Percentiles rank a stretch among this genome's conserved stretches.
These are phyloP conservation scores for Oostethus manadensis DNA, from an alignment of 2,113 vertebrate species.

Conservation along the genomic window DNA sequence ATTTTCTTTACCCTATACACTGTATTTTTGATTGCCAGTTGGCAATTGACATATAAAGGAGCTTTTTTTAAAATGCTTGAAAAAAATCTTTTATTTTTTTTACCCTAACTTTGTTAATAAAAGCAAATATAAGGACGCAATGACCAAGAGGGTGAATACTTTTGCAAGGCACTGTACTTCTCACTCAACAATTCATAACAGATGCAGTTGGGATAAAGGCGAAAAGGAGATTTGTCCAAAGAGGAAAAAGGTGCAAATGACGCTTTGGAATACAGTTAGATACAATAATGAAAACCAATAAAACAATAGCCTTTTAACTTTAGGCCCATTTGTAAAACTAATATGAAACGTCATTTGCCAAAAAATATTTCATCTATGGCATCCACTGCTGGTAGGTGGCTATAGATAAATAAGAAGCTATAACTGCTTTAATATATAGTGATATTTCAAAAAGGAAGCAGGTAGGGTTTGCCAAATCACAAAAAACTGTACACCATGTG, in stretches of 20 bases:
- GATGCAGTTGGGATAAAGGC: neutral
- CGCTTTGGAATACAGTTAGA: constrained; percentile 15
- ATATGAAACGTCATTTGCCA: constrained; percentile 17
- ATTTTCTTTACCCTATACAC: no score
- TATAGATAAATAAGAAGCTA: constrained; percentile 11
- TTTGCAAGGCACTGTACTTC: no score
- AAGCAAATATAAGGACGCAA: no score
- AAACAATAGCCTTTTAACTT: constrained; percentile 13
- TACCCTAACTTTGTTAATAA: no score
- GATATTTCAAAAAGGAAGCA: neutral
- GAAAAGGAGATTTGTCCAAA: constrained; percentile 23
- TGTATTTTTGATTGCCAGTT: no score
- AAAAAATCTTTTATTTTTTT: neutral
- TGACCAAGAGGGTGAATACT: no score
- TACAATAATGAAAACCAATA: neutral
- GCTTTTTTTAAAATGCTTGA: neutral
- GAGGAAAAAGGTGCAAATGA: constrained; percentile 22
- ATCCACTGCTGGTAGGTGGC: constrained; percentile 9
- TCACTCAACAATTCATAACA: neutral
- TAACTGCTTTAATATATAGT: constrained; percentile 1
- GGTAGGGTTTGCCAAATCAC: neutral
- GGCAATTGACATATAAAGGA: no score
- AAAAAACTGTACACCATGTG: constrained; percentile 15
- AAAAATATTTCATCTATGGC: constrained; percentile 20
- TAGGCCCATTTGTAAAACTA: constrained; percentile 50